Evolutionary conservation across 2,888 invertebrate genomes (phyloP), one percentile per base, ranked within the genome.

Genomic region (Machimus rusticus): DNA sequence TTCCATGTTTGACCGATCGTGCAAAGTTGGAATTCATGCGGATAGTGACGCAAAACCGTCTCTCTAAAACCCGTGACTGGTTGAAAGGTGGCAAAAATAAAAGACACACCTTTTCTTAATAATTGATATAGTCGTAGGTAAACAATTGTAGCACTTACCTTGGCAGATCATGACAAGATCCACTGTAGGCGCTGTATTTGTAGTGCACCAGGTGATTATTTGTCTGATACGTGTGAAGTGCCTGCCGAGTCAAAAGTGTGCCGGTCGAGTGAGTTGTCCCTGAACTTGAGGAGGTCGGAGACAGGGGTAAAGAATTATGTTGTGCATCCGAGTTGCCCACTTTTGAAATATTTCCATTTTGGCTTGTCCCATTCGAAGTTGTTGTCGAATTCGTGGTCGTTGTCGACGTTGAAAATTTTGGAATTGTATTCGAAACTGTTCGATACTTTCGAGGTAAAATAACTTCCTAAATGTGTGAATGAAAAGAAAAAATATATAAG

Each of bases 151-250:
- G 76, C 76, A 74, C 74, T 92, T 94, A 96, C 96, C 96, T 96
- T 88, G 98, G 98, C 90, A 98, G 94, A 92, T 98, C 97, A 90
- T 96, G 95, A 92, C 97, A 98, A 89, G 96, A 96, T 87, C 97
- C 97, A 19, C 98, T 96, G 92, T 98, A 99, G 78, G 95, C 95
- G 91, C 95, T 95, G 92, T 98, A 99, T 93, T 98, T 99, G 93
- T 97, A 99, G 92, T 97, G 96, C 89, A 99, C 95, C 89, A 98
- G 94, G 93, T 97, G 96, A 96, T 98, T 98, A 91, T 97, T 96
- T 88, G 96, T 96, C 5, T 96, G 96, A 92, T 99, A 99, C 90
- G 96, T 94, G 90, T 95, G 94, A 74, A 95, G 91, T 0, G 95
- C 94, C 90, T 95, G 95, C 23, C 94, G 93, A 1, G 95, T 95